Conservation (phyloP, 2,113 vertebrate genomes). For the Apteryx mantelli region DNA sequence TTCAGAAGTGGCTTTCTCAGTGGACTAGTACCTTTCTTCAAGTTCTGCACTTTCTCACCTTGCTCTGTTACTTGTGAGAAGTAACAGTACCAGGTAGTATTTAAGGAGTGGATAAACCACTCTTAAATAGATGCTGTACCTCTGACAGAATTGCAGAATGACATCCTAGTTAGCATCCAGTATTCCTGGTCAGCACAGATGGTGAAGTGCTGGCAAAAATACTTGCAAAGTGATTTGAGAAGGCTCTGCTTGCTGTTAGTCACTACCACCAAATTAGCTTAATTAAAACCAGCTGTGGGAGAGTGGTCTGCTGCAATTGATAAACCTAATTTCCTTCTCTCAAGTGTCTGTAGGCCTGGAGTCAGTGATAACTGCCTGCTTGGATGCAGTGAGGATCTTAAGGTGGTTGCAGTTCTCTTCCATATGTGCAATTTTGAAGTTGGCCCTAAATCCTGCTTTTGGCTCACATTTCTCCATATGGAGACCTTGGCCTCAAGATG, state of each 20-base stretch:
- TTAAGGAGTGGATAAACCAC: neutral
- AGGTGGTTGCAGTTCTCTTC: constrained; percentile 35
- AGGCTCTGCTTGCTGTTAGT: constrained; percentile 15
- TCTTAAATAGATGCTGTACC: neutral
- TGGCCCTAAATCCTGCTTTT: constrained; percentile 32
- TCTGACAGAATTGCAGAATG: neutral
- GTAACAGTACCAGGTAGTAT: neutral
- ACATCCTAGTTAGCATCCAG: neutral
- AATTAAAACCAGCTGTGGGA: constrained; percentile 51
- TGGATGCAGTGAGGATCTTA: neutral
- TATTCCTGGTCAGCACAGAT: constrained; percentile 10
- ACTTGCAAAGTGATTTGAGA: neutral
- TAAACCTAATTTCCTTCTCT: constrained; percentile 46
- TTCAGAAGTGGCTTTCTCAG: neutral
- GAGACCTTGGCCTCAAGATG: constrained; percentile 35
- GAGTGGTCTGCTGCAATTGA: constrained; percentile 2
- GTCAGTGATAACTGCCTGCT: constrained; percentile 22
- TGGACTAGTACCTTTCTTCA: neutral
- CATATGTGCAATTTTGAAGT: constrained; percentile 52
- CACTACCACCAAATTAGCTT: neutral
- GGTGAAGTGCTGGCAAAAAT: constrained; percentile 19
- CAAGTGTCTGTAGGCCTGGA: neutral
- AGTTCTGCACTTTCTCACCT: neutral
- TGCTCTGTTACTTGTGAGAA: neutral
- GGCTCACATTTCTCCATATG: neutral